A percentile compares a stretch with the other conserved stretches of the same genome.
phyloP scores from a whole-genome alignment of 2,113 vertebrate genomes.

The Macroglossus sobrinus region DNA sequence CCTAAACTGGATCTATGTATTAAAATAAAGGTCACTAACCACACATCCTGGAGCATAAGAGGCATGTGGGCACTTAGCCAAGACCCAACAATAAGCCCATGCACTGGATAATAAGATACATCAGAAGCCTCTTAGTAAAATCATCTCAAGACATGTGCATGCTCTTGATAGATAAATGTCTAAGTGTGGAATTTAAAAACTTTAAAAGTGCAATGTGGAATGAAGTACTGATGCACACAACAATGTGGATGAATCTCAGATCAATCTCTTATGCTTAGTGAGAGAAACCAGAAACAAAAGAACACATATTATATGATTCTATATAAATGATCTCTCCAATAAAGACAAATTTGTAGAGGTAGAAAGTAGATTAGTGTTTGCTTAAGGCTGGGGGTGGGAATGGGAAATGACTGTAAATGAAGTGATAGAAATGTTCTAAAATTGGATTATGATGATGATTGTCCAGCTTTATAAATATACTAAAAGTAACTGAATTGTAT shows the following conservation, averaged over 20 bases:
- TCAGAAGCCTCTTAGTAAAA: not conserved
- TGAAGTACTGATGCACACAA: not conserved
- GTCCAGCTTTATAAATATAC: not conserved
- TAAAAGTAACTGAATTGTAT: not conserved
- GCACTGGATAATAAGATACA: not conserved
- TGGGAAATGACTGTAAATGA: not conserved
- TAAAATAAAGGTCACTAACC: conserved; percentile 15
- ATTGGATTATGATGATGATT: not conserved
- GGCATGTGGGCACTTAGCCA: not conserved
- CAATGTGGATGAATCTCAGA: not conserved
- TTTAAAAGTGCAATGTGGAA: not conserved
- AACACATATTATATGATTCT: not conserved
- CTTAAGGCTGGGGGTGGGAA: not conserved
- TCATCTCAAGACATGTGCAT: not conserved
- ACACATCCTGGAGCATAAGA: not conserved
- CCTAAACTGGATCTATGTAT: not conserved
- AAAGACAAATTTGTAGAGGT: not conserved
- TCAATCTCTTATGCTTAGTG: not conserved
- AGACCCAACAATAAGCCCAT: not conserved
- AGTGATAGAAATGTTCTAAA: not conserved
- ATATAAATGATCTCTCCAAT: not conserved
- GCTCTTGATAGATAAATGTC: not conserved
- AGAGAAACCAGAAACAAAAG: not conserved
- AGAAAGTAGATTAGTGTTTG: not conserved
- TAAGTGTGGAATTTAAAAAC: not conserved